Conservation (phyloP, 2,888 invertebrate genomes). For the Piscicola geometra region DNA sequence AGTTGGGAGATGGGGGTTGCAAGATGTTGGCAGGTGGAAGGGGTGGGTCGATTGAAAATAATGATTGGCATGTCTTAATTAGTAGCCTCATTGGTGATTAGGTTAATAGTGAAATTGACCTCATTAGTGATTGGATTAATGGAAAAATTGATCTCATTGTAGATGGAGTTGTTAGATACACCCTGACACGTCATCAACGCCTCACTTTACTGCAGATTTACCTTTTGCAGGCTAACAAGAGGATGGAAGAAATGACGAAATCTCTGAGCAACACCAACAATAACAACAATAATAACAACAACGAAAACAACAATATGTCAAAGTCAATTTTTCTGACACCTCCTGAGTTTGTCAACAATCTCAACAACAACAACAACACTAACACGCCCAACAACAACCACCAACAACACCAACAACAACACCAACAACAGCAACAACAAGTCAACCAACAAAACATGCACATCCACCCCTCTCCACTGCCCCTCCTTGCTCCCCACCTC, state of each 20-base stretch:
- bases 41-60: no score
- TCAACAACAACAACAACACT: background rate
- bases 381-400: constrained; percentile 16
- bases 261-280: background rate
- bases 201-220: no score
- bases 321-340: constrained; percentile 29
- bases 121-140: no score
- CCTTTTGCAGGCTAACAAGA: constrained; percentile 29
- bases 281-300: constrained; percentile 19
- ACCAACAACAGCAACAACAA: background rate
- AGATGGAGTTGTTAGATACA: background rate
- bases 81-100: no score
- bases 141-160: no score
- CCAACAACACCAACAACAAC: background rate
- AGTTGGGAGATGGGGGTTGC: background rate
- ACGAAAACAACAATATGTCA: background rate
- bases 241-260: constrained; percentile 33
- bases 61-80: no score
- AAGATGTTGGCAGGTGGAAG: background rate
- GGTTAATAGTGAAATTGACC: no score
- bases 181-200: background rate
- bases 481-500: constrained; percentile 6
- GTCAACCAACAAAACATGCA: background rate
- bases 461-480: constrained; percentile 12
- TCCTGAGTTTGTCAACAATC: constrained; percentile 7